Evolutionary conservation across 2,888 invertebrate species (phyloP).

Genomic region (Chaetoderma sp.): DNA sequence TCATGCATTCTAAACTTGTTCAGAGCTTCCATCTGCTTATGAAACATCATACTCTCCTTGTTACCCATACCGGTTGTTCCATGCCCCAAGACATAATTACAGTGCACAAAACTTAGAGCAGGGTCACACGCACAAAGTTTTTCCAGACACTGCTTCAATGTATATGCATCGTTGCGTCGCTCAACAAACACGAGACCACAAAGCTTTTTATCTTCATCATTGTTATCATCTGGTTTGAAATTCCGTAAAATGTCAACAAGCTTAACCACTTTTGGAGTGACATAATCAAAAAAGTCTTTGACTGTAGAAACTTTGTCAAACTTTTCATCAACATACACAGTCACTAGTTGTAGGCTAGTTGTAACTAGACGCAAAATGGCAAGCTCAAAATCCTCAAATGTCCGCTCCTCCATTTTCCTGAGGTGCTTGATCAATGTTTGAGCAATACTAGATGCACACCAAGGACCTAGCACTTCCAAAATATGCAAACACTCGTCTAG

Average conservation of each 20-base stretch:
- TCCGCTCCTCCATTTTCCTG: conserved; percentile 57
- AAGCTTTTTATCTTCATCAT: conserved; percentile 72
- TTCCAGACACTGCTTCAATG: conserved; percentile 80
- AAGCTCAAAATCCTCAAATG: conserved; percentile 50
- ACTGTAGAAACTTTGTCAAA: conserved; percentile 66
- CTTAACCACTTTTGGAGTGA: conserved; percentile 84
- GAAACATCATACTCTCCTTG: conserved; percentile 48
- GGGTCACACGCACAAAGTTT: conserved; percentile 69
- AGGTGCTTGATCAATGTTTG: conserved; percentile 61
- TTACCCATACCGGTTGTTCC: conserved; percentile 37
- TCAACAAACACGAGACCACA: conserved; percentile 93
- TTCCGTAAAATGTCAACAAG: conserved; percentile 84
- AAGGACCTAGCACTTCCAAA: conserved; percentile 78
- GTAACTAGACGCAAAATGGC: conserved; percentile 64
- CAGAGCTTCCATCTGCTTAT: conserved; percentile 66
- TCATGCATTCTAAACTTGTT: conserved; percentile 66
- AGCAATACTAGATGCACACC: conserved; percentile 78
- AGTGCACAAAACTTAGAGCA: conserved; percentile 64
- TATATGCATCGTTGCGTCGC: conserved; percentile 86
- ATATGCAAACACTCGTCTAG: conserved; percentile 63
- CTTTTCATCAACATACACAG: conserved; percentile 53
- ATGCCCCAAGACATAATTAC: conserved; percentile 60
- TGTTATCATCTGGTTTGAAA: conserved; percentile 72
- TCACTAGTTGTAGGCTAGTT: conserved; percentile 63
- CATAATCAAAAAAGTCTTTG: conserved; percentile 80